Percentiles rank a stretch among this genome's conserved stretches.
These are phyloP conservation scores for Sicus ferrugineus DNA, from an alignment of 2,888 invertebrate species.

Conservation along the genomic window DNA sequence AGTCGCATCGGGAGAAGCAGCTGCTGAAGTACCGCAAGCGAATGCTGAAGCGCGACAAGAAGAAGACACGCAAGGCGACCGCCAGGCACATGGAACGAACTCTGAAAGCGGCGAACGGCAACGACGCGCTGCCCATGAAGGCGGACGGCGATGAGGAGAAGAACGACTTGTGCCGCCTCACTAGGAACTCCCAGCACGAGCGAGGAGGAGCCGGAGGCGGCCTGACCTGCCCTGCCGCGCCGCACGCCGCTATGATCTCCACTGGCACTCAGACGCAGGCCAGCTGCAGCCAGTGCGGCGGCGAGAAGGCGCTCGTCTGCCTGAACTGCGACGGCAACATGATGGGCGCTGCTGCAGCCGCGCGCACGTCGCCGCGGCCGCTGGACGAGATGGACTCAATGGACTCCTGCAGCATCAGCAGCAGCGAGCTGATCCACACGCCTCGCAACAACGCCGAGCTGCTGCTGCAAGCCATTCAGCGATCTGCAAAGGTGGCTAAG, in stretches of 20 bases:
- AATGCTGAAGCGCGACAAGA: conserved; percentile 63
- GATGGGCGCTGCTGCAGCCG: not conserved
- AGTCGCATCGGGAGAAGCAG: conserved; percentile 62
- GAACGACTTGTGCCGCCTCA: not conserved
- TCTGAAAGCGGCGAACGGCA: conserved; percentile 7
- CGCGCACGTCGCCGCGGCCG: conserved; percentile 6
- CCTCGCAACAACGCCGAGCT: conserved; percentile 67
- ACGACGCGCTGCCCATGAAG: conserved; percentile 51
- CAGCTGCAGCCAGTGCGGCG: conserved; percentile 59
- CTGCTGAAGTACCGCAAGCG: conserved; percentile 64
- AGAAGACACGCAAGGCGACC: conserved; percentile 33
- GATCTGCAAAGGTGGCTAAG: conserved; percentile 64
- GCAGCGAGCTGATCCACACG: conserved; percentile 55
- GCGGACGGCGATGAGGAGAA: conserved; percentile 48
- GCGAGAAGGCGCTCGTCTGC: conserved; percentile 61
- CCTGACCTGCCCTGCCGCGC: not conserved
- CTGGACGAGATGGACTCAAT: conserved; percentile 42
- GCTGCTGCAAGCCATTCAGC: conserved; percentile 68
- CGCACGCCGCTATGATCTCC: conserved; percentile 60
- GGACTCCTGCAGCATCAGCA: conserved; percentile 49
- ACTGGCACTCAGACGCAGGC: conserved; percentile 63
- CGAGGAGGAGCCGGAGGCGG: conserved; percentile 28
- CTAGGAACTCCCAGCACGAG: conserved; percentile 10
- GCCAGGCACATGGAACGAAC: conserved; percentile 9
- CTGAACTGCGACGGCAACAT: conserved; percentile 51